Percentiles rank a stretch among this genome's conserved stretches.
phyloP scores from a whole-genome alignment of 2,797 vertebrate species.

The Paramormyrops hopkinsi region DNA sequence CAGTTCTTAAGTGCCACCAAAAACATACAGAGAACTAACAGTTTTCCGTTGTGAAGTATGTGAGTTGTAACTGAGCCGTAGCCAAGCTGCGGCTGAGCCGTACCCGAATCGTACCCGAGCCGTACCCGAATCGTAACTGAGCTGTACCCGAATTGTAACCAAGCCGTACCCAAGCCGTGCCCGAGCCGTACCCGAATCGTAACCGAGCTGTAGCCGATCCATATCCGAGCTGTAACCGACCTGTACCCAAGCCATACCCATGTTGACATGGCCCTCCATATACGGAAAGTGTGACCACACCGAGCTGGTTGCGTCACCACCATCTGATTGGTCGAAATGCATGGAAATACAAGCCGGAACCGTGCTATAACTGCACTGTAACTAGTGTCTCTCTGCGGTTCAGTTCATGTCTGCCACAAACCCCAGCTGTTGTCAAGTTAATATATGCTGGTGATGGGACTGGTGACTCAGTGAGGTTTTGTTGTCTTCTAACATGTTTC shows the following conservation, averaged over 20 bases:
- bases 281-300: background rate
- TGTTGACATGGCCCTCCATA: background rate
- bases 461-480: background rate
- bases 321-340: background rate
- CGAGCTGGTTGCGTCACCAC: background rate
- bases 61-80: background rate
- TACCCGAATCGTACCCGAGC: rapidly evolving
- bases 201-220: rapidly evolving
- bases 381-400: background rate
- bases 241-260: background rate
- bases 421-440: background rate
- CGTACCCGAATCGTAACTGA: too few relatives aligned
- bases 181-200: too few relatives aligned
- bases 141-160: rapidly evolving
- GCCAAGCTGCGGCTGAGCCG: too few relatives aligned
- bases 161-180: rapidly evolving
- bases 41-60: background rate
- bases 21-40: background rate
- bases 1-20: background rate
- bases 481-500: background rate
- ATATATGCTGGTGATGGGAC: background rate
- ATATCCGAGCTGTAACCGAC: rapidly evolving
- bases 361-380: background rate
- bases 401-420: background rate
- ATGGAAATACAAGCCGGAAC: background rate